Percentiles rank a stretch among this genome's conserved stretches.
Evolutionary conservation across 2,113 vertebrate genomes (phyloP).

Genomic region (Bagarius yarrelli): DNA sequence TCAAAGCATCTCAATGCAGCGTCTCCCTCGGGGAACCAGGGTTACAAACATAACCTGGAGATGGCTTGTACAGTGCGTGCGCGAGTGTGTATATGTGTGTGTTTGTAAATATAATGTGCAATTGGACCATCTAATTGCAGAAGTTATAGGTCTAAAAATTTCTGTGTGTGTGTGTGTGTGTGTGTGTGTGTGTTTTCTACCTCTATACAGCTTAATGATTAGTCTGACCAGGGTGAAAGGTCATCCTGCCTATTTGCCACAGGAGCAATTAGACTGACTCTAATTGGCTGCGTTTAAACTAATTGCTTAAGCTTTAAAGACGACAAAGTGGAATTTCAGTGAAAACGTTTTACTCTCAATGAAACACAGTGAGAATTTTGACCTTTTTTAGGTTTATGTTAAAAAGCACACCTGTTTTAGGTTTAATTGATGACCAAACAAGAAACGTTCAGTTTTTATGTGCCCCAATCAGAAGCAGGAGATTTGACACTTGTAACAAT

Average conservation of each 20-base stretch:
- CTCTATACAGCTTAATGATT: conserved; percentile 28
- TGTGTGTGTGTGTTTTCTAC: not conserved
- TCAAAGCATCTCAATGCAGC: too few relatives aligned
- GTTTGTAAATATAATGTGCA: not conserved
- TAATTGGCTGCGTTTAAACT: conserved; percentile 44
- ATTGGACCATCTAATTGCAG: not conserved
- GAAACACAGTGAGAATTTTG: too few relatives aligned
- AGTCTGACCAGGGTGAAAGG: conserved; percentile 33
- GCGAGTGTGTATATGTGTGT: not conserved
- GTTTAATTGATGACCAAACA: too few relatives aligned
- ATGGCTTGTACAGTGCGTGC: too few relatives aligned
- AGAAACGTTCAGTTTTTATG: too few relatives aligned
- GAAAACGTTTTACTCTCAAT: too few relatives aligned
- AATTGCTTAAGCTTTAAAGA: not conserved
- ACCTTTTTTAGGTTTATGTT: too few relatives aligned
- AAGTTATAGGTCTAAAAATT: not conserved
- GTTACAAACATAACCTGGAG: too few relatives aligned
- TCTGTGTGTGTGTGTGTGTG: not conserved
- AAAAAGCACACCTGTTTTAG: too few relatives aligned
- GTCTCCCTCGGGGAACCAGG: too few relatives aligned
- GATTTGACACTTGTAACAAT: too few relatives aligned
- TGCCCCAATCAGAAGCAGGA: too few relatives aligned
- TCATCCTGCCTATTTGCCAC: conserved; percentile 15
- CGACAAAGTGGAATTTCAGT: not conserved
- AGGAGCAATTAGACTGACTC: conserved; percentile 14